Evolutionary conservation across 1,140 invertebrate species (phyloP), one percentile per base, ranked within the genome.

Genomic region (Hetaerina americana): DNA sequence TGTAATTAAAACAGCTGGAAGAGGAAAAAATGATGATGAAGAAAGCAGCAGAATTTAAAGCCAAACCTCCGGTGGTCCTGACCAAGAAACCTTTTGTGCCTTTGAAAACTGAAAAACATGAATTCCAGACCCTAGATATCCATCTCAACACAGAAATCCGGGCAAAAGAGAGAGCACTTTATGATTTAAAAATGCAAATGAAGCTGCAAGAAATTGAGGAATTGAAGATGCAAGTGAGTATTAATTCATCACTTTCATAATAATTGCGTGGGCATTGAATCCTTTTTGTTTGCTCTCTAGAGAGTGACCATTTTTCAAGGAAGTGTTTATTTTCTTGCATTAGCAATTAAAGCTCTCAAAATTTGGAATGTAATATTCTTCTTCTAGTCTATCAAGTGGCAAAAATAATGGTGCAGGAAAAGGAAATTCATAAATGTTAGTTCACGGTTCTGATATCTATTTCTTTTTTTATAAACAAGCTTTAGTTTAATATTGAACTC

Each of bases 71-170:
- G n/a, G 76, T 72, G 5, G 82, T 85, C 22, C 72, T 85, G 0
- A 74, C 81, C n/a, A 81, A 82, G 73, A 78, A 83, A 72, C 84
- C 85, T 5, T 87, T 86, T 77, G 75, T 81, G 49, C 84, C 85
- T 5, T 8, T 8, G 31, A 77, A 79, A 68, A 80, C 74, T 70
- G 75, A 72, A n/a, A n/a, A n/a, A n/a, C 75, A 74, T 10, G 29
- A 73, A 0, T 66, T 73, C 1, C 74, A 76, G 74, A 71, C 82
- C 3, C 75, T 76, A 27, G 79, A 81, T 12, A 79, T 86, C 74
- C 74, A 78, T 15, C 78, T 87, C 15, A 80, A 81, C 73, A 84
- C 84, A 3, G 84, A 85, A 27, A 72, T 76, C 15, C 74, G 85
- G 49, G 80, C 81, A 8, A 74, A 77, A 66, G 78, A 84, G 66